Base-by-base conservation (phyloP, 2,797 vertebrate species). In the Decapterus maruadsi region DNA sequence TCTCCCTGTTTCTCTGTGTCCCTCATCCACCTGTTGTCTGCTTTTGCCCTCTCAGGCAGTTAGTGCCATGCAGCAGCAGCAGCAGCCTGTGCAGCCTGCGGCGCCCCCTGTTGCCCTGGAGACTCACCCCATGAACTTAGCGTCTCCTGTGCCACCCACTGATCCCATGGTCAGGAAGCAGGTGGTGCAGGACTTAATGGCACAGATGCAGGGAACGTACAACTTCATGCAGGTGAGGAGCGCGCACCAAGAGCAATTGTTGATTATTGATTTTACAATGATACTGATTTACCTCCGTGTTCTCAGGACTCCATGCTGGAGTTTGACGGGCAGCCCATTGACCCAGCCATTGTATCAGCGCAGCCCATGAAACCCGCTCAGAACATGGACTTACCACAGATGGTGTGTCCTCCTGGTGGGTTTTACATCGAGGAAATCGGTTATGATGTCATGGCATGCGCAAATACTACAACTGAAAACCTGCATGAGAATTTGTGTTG, bases 151-250 rank as follows among this genome's bases (percentile, higher is more conserved):
- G 55, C 94, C 97, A 43, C 95, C 95, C 19, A 90, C 96, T 75
- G 97, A 99, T 89, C 97, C 97, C 14, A 81, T 98, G 76, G 95
- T 95, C 85, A 95, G 98, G 88, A 97, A 97, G 83, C 97, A 97
- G 88, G 96, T 96, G 84, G 98, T 99, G 84, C 97, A 99, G 91
- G 97, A 99, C 90, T 95, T 99, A 40, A 99, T 99, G 97, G 98
- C 97, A 7, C 98, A 99, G 90, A 98, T 99, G 98, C 97, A 99
- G 92, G 98, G 98, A 46, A 97, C 97, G 0, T 99, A 98, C 90
- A 98, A 99, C 92, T 99, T 99, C 92, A 99, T 99, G 96, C 98
- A 99, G 96, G 98, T 98, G 78, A 48, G 89, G 75, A 53, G 13
- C 22, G 57, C 16, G 36, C 22, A 29, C 13, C 16, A 12, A 12